These are phyloP conservation scores for Limenitis camilla DNA, from an alignment of 2,888 invertebrate species.

Conservation along the genomic window DNA sequence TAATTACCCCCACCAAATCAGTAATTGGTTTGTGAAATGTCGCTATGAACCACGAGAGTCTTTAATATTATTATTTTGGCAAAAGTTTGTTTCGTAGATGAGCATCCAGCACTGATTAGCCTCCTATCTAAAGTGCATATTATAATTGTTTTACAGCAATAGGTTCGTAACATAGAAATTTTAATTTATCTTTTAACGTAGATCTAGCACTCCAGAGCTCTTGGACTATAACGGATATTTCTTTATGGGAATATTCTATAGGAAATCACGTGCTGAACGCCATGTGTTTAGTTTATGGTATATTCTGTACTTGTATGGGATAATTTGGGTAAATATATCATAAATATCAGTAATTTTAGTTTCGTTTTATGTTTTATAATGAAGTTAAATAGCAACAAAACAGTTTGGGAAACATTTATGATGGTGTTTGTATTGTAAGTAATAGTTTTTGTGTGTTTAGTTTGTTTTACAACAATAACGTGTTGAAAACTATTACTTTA, in stretches of 20 bases:
- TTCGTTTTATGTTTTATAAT: not conserved
- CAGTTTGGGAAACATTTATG: not conserved
- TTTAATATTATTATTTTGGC: no score
- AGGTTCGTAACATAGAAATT: no score
- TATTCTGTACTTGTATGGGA: not conserved
- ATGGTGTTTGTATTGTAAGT: not conserved
- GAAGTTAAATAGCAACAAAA: not conserved
- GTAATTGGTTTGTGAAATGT: no score
- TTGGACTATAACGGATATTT: not conserved
- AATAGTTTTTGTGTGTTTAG: not conserved
- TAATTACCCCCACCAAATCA: no score
- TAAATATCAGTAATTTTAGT: not conserved
- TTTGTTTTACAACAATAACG: not conserved
- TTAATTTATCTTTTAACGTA: no score
- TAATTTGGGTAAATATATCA: not conserved
- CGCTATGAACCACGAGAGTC: no score
- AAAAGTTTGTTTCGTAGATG: no score
- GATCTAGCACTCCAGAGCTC: no score
- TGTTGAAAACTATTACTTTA: not conserved
- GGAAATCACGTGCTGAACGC: slow-evolving; percentile 18
- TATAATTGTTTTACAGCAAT: no score
- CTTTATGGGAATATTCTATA: slow-evolving; percentile 8
- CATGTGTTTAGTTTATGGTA: not conserved
- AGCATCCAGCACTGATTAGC: no score
- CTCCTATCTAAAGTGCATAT: no score